Percentiles rank a stretch among this genome's conserved stretches.
These are phyloP conservation scores for Prosopocoilus inquinatus DNA, from an alignment of 2,888 invertebrate species.

Conservation along the genomic window DNA sequence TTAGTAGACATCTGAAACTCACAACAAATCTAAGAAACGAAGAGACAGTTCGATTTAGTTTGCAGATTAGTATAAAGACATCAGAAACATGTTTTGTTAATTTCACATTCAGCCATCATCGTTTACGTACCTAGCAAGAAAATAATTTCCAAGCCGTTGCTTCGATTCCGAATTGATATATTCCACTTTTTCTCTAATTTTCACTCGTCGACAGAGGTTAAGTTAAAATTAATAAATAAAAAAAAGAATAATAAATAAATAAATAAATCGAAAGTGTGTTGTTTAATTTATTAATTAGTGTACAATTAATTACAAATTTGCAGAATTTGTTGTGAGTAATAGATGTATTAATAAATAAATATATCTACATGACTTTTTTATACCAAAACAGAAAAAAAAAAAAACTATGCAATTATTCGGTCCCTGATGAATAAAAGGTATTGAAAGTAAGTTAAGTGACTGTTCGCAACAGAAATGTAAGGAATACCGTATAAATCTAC, in stretches of 20 bases:
- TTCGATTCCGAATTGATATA: constrained; percentile 16
- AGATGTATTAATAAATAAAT: constrained; percentile 52
- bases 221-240: constrained; percentile 3
- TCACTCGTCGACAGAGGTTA: not conserved
- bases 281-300: constrained; percentile 20
- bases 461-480: constrained; percentile 3
- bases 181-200: constrained; percentile 7
- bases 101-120: constrained; percentile 26
- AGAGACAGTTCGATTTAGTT: constrained; percentile 24
- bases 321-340: constrained; percentile 52
- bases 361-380: constrained; percentile 53
- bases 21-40: constrained; percentile 44
- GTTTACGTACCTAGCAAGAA: constrained; percentile 28
- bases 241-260: constrained; percentile 6
- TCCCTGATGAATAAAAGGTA: constrained; percentile 42
- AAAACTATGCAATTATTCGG: constrained; percentile 40
- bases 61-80: constrained; percentile 31
- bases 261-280: constrained; percentile 16
- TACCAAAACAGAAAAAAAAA: constrained; percentile 48
- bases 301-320: constrained; percentile 37
- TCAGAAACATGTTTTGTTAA: constrained; percentile 30
- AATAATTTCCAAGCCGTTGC: constrained; percentile 20
- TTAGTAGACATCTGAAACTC: constrained; percentile 46
- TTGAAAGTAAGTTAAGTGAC: constrained; percentile 2
- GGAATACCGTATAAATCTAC: constrained; percentile 13